Conservation (phyloP, 2,888 invertebrate genomes). For the Rotaria macrura region DNA sequence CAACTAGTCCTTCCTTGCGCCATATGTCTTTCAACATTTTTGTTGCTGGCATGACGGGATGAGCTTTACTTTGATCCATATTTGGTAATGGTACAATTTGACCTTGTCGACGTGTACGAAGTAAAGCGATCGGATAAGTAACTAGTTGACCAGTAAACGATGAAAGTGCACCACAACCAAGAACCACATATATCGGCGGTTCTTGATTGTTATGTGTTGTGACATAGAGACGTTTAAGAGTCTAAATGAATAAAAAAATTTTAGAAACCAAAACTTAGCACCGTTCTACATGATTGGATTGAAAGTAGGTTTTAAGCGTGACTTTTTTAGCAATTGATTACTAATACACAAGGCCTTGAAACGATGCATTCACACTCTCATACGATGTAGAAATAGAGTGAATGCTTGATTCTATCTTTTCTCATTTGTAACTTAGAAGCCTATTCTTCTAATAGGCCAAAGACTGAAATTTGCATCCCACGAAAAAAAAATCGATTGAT, state of each 20-base stretch:
- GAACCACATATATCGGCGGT: constrained; percentile 37
- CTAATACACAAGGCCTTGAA: too few relatives aligned
- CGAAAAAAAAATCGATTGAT: too few relatives aligned
- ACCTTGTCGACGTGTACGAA: constrained; percentile 39
- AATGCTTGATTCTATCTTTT: too few relatives aligned
- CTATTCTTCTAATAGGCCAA: too few relatives aligned
- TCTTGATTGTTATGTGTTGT: constrained; percentile 28
- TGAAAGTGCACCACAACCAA: constrained; percentile 38
- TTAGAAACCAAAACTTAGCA: too few relatives aligned
- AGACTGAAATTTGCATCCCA: too few relatives aligned
- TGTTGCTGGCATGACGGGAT: background rate
- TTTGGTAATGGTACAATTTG: constrained; percentile 20
- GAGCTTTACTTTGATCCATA: background rate
- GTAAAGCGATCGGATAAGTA: constrained; percentile 40
- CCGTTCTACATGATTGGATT: too few relatives aligned
- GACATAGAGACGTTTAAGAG: constrained; percentile 38
- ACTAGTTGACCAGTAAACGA: constrained; percentile 40
- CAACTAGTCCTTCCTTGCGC: constrained; percentile 66
- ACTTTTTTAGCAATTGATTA: too few relatives aligned
- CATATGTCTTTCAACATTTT: constrained; percentile 16
- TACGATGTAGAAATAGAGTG: too few relatives aligned
- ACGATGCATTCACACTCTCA: too few relatives aligned
- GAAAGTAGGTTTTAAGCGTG: too few relatives aligned
- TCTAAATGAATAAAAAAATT: constrained; percentile 36
- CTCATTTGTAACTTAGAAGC: too few relatives aligned